These are phyloP conservation scores for Pseudochirops corinnae DNA, from an alignment of 2,797 vertebrate species.

Conservation along the genomic window DNA sequence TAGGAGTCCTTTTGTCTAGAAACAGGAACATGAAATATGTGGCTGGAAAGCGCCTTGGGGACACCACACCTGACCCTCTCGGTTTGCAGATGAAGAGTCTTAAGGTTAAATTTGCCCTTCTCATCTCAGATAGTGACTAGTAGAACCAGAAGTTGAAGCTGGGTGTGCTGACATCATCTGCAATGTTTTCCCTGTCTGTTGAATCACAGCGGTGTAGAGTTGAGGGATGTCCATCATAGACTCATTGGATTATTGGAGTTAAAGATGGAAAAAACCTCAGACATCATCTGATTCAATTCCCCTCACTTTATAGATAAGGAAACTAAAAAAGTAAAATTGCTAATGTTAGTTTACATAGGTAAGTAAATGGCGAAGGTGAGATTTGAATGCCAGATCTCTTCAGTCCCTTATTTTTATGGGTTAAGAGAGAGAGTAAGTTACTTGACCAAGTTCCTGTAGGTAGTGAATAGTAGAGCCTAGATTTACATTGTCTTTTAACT, in stretches of 20 bases:
- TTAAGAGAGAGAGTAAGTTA: background rate
- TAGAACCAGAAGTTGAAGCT: background rate
- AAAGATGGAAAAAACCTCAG: constrained; percentile 1
- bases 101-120: background rate
- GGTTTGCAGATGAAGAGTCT: background rate
- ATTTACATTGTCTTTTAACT: background rate
- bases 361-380: background rate
- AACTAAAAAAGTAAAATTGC: background rate
- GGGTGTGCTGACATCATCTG: background rate
- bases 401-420: background rate
- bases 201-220: background rate
- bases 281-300: constrained; percentile 42
- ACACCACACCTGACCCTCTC: constrained; percentile 17
- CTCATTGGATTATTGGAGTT: background rate
- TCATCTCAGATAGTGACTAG: background rate
- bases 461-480: background rate
- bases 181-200: background rate
- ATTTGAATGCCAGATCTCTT: background rate
- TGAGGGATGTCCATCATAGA: background rate
- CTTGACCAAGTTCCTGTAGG: background rate
- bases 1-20: constrained; percentile 3
- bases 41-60: background rate
- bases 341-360: background rate
- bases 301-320: background rate
- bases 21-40: background rate